Evolutionary conservation across 2,888 invertebrate species (phyloP).

Genomic region (Tanypteryx hageni): DNA sequence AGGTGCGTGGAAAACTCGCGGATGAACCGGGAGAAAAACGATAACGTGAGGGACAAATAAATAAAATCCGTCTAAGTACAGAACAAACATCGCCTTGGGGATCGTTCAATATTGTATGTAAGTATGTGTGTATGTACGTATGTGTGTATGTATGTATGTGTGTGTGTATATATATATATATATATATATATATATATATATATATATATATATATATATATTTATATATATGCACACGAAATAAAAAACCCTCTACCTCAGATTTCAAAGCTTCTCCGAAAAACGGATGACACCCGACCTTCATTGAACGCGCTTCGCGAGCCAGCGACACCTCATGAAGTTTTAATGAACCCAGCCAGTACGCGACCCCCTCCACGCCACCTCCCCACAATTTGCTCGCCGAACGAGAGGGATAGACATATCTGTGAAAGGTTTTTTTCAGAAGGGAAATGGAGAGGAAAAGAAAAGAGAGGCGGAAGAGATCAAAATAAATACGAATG

Average conservation of each 20-base stretch:
- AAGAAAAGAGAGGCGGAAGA: not conserved
- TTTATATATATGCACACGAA: not conserved
- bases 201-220: not conserved
- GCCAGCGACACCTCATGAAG: not conserved
- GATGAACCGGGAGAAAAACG: too few relatives aligned
- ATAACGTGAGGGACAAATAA: too few relatives aligned
- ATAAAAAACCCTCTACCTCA: not conserved
- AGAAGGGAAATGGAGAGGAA: not conserved
- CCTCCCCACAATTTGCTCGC: not conserved
- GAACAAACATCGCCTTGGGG: too few relatives aligned
- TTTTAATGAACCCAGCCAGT: constrained; percentile 25
- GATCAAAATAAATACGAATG: not conserved
- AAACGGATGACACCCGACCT: not conserved
- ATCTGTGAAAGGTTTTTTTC: not conserved
- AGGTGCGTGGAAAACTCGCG: too few relatives aligned
- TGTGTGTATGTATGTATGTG: too few relatives aligned
- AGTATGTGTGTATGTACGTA: too few relatives aligned
- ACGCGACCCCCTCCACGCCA: not conserved
- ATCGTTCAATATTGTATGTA: too few relatives aligned
- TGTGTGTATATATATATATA: too few relatives aligned
- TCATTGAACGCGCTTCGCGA: not conserved
- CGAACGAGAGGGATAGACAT: not conserved
- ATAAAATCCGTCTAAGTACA: too few relatives aligned
- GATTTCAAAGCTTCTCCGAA: not conserved
- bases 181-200: too few relatives aligned